Evolutionary conservation across 1,140 invertebrate genomes (phyloP).

Genomic region (Panagrolaimus sp.): DNA sequence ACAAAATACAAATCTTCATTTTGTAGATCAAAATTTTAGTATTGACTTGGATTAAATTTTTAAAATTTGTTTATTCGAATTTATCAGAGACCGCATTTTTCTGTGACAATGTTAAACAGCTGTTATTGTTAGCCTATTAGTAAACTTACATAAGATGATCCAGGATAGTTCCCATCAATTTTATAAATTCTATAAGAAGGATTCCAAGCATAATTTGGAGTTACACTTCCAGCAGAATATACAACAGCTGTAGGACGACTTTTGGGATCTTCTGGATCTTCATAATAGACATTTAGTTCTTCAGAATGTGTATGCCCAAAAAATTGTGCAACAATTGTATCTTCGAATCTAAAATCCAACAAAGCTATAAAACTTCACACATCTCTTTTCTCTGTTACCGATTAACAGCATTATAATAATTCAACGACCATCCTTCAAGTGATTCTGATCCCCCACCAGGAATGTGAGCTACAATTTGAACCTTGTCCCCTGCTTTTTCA

Average conservation of each 20-base stretch:
- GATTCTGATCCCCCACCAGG: constrained; percentile 67
- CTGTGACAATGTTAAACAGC: too few species aligned
- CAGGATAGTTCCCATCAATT: constrained; percentile 32
- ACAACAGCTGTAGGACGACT: constrained; percentile 33
- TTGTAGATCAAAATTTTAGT: too few species aligned
- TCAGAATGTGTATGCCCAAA: constrained; percentile 92
- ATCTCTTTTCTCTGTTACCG: constrained; percentile 54
- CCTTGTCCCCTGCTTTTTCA: constrained; percentile 86
- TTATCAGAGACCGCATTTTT: too few species aligned
- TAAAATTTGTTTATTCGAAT: too few species aligned
- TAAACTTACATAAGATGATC: constrained; percentile 24
- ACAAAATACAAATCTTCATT: too few species aligned
- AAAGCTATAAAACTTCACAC: neutral
- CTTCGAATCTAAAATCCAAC: constrained; percentile 68
- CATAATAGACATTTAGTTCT: constrained; percentile 72
- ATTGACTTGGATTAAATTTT: too few species aligned
- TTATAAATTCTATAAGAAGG: constrained; percentile 53
- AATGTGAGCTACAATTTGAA: constrained; percentile 77
- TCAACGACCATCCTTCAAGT: constrained; percentile 63
- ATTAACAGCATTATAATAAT: constrained; percentile 63
- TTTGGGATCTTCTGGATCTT: constrained; percentile 46
- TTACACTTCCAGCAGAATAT: constrained; percentile 54
- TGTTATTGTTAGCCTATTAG: too few species aligned
- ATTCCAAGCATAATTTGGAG: constrained; percentile 33
- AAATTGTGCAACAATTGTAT: constrained; percentile 83